Conservation (phyloP, 2,888 invertebrate species). For the Parnassius glacialis region DNA sequence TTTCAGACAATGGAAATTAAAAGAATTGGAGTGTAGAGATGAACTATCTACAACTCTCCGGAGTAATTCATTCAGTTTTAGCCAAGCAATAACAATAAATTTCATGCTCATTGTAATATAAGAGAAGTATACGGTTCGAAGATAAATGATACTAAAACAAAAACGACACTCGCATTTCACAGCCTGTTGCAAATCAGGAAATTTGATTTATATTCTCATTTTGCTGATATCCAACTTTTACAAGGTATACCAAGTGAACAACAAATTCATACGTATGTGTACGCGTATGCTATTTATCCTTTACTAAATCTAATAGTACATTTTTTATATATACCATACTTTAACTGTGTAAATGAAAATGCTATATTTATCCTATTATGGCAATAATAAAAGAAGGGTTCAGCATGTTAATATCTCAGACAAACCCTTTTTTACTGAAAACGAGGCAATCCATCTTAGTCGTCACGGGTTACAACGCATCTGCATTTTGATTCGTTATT, state of each 20-base stretch:
- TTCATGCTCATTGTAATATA: slow-evolving; percentile 23
- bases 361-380: no score
- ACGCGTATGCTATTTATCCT: background rate
- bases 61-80: slow-evolving; percentile 1
- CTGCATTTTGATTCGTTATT: no score
- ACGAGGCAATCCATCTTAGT: no score
- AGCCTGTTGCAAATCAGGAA: slow-evolving; percentile 3
- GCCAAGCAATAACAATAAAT: slow-evolving; percentile 15
- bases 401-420: no score
- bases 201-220: slow-evolving; percentile 10
- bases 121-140: background rate
- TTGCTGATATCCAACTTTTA: background rate
- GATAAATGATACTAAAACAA: slow-evolving; percentile 18
- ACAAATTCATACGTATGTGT: background rate
- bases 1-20: no score
- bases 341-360: no score
- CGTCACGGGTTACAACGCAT: no score
- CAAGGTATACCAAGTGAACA: background rate
- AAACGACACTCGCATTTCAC: slow-evolving; percentile 15
- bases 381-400: no score
- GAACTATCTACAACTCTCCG: slow-evolving; percentile 1
- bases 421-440: no score
- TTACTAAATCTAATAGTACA: no score
- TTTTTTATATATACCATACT: no score
- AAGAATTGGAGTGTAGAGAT: background rate